Evolutionary conservation across 2,797 vertebrate species (phyloP).

Genomic region (Spinus pinus): DNA sequence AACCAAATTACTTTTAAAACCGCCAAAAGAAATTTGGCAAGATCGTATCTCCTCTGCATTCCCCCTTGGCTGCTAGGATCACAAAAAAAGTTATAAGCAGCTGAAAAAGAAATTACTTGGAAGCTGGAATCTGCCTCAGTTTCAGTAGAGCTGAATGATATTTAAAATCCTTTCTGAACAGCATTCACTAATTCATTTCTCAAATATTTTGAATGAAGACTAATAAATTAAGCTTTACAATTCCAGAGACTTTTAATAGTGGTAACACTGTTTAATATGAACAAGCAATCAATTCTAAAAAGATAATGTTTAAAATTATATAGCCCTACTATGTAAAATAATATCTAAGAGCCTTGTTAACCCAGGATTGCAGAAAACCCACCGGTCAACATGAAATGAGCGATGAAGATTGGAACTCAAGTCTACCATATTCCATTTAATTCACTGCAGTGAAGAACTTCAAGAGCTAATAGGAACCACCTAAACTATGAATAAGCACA

Average conservation of each 20-base stretch:
- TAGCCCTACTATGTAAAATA: background rate
- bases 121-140: background rate
- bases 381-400: background rate
- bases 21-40: conserved; percentile 59
- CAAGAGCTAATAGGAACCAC: background rate
- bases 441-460: conserved; percentile 1
- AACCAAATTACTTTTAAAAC: conserved; percentile 55
- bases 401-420: background rate
- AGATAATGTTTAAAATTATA: background rate
- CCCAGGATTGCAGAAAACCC: background rate
- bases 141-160: background rate
- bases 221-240: background rate
- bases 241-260: background rate
- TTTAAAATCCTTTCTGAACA: background rate
- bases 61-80: background rate
- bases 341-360: background rate
- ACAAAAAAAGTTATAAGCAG: conserved; percentile 32
- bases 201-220: conserved; percentile 1
- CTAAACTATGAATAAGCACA: background rate
- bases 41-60: background rate
- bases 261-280: background rate
- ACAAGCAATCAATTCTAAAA: background rate
- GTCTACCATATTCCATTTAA: background rate
- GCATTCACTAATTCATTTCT: background rate
- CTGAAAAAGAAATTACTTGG: conserved; percentile 12